Conservation (phyloP, 2,797 vertebrate species). For the Hipposideros larvatus region DNA sequence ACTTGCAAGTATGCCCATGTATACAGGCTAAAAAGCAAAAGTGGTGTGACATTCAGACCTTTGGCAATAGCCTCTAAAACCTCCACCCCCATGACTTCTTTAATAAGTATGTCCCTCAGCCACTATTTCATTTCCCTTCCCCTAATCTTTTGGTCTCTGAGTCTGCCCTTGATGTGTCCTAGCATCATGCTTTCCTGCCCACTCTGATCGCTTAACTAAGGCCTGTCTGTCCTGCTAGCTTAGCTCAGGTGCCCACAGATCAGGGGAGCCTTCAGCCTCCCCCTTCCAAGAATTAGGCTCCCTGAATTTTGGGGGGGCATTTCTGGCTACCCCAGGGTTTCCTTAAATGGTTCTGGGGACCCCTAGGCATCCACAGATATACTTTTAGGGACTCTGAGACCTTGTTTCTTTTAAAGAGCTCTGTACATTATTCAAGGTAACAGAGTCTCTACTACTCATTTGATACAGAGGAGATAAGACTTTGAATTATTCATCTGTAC, state of each 20-base stretch:
- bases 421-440: constrained; percentile 38
- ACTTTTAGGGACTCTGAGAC: not conserved
- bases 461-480: constrained; percentile 1
- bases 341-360: not conserved
- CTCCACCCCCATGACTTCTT: not conserved
- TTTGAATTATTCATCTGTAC: constrained; percentile 56
- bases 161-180: not conserved
- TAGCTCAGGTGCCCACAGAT: not conserved
- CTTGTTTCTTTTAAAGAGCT: not conserved
- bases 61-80: not conserved
- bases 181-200: not conserved
- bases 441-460: not conserved
- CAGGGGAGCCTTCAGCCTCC: not conserved
- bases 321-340: not conserved
- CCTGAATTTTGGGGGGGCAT: not conserved
- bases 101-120: not conserved
- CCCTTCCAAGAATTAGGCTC: not conserved
- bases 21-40: not conserved
- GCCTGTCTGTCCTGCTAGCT: not conserved
- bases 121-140: not conserved
- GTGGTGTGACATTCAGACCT: not conserved
- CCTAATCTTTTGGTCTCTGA: not conserved
- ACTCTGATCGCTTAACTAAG: not conserved
- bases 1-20: not conserved
- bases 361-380: not conserved